Percentiles rank a stretch among this genome's conserved stretches.
Conservation (phyloP, 2,113 vertebrate genomes). For the Erythrocercus mccallii region DNA sequence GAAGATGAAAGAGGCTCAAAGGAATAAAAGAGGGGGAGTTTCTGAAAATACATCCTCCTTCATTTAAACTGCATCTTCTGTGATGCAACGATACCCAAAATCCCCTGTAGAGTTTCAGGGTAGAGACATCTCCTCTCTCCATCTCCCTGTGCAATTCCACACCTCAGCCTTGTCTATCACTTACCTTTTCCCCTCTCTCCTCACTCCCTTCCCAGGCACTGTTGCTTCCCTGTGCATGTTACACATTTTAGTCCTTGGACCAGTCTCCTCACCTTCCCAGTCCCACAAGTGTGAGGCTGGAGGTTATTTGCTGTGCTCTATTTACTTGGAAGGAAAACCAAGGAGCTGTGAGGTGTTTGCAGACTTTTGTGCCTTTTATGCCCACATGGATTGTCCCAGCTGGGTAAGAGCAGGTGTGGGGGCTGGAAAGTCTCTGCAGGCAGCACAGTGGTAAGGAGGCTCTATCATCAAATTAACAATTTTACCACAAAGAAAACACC, state of each 20-base stretch:
- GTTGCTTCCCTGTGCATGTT: background rate
- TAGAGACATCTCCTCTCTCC: background rate
- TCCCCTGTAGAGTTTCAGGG: background rate
- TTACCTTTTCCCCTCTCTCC: background rate
- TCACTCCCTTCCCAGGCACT: background rate
- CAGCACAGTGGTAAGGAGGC: background rate
- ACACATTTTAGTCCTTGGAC: background rate
- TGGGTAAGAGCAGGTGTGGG: accelerated
- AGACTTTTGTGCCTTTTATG: background rate
- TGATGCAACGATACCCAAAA: background rate
- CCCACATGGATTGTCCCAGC: accelerated
- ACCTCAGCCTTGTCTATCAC: background rate
- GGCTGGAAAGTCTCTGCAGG: background rate
- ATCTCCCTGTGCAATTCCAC: background rate
- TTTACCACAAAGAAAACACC: background rate
- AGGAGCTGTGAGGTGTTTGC: background rate
- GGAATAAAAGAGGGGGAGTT: background rate
- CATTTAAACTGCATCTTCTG: background rate
- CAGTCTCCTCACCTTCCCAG: background rate
- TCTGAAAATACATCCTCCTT: background rate
- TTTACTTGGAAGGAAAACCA: background rate
- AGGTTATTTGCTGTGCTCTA: background rate
- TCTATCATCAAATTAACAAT: background rate
- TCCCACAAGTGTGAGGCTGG: background rate
- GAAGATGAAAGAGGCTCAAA: background rate